A percentile compares a stretch with the other conserved stretches of the same genome.
phyloP scores from a whole-genome alignment of 2,113 vertebrate genomes.

The Carollia perspicillata region DNA sequence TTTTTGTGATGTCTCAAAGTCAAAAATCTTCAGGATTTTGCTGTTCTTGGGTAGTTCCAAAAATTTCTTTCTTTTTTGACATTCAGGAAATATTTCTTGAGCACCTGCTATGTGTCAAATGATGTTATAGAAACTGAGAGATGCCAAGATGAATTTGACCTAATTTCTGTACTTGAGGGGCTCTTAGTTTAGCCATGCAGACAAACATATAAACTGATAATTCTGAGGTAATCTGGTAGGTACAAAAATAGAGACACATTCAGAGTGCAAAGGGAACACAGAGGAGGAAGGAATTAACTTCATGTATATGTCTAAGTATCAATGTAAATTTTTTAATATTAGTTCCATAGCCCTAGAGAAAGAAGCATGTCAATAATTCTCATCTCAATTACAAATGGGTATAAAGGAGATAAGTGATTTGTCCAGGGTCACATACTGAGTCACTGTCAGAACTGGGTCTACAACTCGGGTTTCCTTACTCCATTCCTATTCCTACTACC shows the following conservation, averaged over 20 bases:
- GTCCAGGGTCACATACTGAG: neutral
- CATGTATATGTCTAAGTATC: neutral
- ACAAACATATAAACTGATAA: neutral
- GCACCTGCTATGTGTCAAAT: neutral
- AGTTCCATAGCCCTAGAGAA: neutral
- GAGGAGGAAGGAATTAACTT: neutral
- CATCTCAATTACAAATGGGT: neutral
- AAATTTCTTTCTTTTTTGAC: neutral
- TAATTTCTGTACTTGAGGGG: neutral
- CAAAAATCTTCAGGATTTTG: constrained; percentile 46
- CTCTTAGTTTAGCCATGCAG: neutral
- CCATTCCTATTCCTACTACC: neutral
- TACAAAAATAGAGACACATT: neutral
- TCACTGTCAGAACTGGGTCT: neutral
- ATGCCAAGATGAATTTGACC: neutral
- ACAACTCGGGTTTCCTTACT: neutral
- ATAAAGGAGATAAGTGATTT: neutral
- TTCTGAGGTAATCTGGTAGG: neutral
- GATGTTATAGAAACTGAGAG: neutral
- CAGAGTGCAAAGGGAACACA: neutral
- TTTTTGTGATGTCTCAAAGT: neutral
- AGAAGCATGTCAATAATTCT: neutral
- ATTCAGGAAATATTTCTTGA: constrained; percentile 7
- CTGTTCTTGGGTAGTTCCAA: neutral
- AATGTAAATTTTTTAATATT: neutral